These are phyloP conservation scores for Sipha flava DNA, from an alignment of 1,140 invertebrate species.

Conservation along the genomic window DNA sequence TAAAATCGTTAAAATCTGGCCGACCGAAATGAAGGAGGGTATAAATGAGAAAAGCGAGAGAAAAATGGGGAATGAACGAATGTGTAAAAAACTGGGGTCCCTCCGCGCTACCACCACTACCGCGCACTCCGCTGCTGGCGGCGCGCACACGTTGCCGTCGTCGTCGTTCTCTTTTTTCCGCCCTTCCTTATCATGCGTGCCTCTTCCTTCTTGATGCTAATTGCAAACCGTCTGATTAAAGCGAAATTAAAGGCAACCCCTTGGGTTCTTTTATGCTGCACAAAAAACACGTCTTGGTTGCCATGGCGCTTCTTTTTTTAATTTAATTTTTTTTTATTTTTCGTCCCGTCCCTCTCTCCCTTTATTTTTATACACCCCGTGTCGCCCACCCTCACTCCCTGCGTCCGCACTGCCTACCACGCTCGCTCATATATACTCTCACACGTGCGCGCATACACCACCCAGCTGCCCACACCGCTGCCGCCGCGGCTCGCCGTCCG, in stretches of 20 bases:
- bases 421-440: background rate
- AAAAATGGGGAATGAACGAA: constrained; percentile 1
- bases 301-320: constrained; percentile 33
- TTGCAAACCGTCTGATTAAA: constrained; percentile 35
- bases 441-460: background rate
- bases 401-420: background rate
- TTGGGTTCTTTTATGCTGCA: constrained; percentile 30
- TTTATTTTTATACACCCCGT: constrained; percentile 25
- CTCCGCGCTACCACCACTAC: background rate
- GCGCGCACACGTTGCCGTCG: background rate
- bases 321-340: background rate
- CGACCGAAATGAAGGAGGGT: constrained; percentile 38
- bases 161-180: constrained; percentile 15
- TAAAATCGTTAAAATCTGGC: constrained; percentile 41
- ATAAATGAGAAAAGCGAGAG: constrained; percentile 37
- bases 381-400: background rate
- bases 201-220: constrained; percentile 35
- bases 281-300: constrained; percentile 33
- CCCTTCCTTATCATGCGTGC: constrained; percentile 26
- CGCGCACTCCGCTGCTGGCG: background rate
- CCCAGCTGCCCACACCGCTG: background rate
- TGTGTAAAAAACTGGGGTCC: constrained; percentile 32
- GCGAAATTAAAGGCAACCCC: constrained; percentile 35
- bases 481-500: background rate
- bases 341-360: background rate